A percentile compares a stretch with the other conserved stretches of the same genome.
phyloP scores from a whole-genome alignment of 2,888 invertebrate species.

The Xestia sexstrigata region DNA sequence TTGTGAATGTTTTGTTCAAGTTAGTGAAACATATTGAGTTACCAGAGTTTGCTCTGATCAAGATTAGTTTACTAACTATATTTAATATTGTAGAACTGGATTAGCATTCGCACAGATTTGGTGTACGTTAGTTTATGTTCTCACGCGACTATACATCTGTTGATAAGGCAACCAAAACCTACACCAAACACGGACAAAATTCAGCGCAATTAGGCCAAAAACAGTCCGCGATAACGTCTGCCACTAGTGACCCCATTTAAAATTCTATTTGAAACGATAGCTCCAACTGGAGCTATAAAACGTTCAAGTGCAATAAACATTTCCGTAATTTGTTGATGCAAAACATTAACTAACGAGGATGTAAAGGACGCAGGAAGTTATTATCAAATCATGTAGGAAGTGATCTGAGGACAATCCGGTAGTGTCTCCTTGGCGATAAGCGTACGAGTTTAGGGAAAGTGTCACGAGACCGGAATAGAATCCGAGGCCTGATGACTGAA shows the following conservation, averaged over 20 bases:
- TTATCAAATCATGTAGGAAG: conserved; percentile 89
- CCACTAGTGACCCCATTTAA: conserved; percentile 79
- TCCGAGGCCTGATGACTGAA: conserved; percentile 3
- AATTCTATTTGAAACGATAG: conserved; percentile 78
- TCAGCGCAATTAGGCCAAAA: conserved; percentile 57
- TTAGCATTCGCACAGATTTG: conserved; percentile 40
- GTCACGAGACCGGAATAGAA: conserved; percentile 41
- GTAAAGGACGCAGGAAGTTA: conserved; percentile 87
- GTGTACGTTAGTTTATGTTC: conserved; percentile 69
- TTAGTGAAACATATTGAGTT: conserved; percentile 41
- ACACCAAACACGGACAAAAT: conserved; percentile 55
- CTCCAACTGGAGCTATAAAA: conserved; percentile 70
- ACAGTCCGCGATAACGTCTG: conserved; percentile 66
- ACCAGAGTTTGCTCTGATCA: conserved; percentile 43
- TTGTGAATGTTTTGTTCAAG: conserved; percentile 42
- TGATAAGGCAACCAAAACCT: conserved; percentile 47
- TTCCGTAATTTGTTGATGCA: conserved; percentile 82
- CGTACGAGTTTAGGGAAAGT: conserved; percentile 59
- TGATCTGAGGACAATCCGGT: conserved; percentile 74
- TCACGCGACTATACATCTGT: conserved; percentile 46
- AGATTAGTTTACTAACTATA: conserved; percentile 48
- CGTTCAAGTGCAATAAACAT: conserved; percentile 77
- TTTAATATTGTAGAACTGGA: conserved; percentile 40
- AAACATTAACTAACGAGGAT: conserved; percentile 85
- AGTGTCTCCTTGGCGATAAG: conserved; percentile 66